Base-by-base conservation (phyloP, 92 coral and sea anemone genomes). In the Epizoanthus illoricatus region DNA sequence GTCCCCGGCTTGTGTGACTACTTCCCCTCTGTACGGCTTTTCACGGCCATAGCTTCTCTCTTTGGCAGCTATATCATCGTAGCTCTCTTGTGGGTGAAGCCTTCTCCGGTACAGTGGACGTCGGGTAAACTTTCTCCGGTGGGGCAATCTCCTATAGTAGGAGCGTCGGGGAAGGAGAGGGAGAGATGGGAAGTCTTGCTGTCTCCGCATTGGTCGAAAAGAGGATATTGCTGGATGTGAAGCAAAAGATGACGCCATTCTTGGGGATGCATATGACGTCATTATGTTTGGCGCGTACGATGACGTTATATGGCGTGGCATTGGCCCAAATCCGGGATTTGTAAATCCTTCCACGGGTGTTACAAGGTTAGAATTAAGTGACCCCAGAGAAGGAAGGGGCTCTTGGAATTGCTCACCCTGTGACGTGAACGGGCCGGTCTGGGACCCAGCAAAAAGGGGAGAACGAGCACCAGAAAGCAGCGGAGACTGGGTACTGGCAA, bases 101-200 rank as follows among this genome's bases (percentile, higher is more conserved):
- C 94, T 82, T 67, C 94, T 66, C 41, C 94, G 94, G 85, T 68
- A 93, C 36, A 91, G 85, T 40, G 97, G 97, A 55, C 87, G 88
- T 19, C 84, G 80, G 54, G 65, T 55, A 63, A 62, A 40, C 21
- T 67, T 74, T 76, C 92, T 81, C 81, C 87, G 68, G 84, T 45
- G 71, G 16, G 82, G 82, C 19, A 63, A 11, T 63, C 82, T 64
- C 70, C 82, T 47, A 19, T 62, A 43, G 60, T 55, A 64, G 62
- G 76, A 57, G 28, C 57, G 75, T 28, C 68, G 76, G 19, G 65
- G 85, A n/a, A 28, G 16, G 49, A 15, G 55, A 33, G 39, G 49
- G 41, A 67, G 60, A 40, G 85, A 36, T 4, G 76, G 64, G 16
- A 28, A 65, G n/a, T 47, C 41, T 52, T 81, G 85, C 45, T 81